Conservation (phyloP, 2,888 invertebrate species). For the Rotaria socialis region DNA sequence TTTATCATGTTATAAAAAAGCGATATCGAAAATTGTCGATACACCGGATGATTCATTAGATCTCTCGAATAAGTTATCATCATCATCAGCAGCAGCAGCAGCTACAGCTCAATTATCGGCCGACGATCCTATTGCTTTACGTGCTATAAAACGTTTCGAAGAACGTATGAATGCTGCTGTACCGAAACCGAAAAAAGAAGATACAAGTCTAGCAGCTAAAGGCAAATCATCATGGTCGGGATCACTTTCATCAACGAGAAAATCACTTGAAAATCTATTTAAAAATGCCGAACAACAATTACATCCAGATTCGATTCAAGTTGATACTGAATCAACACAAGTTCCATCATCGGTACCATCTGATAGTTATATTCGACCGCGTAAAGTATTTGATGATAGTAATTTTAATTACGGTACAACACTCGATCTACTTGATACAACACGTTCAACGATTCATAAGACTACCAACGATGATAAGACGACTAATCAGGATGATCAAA, state of each 20-base stretch:
- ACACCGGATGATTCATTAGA: too few species aligned
- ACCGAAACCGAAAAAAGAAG: neutral
- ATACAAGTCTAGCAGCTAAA: neutral
- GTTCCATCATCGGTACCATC: neutral
- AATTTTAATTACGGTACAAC: neutral
- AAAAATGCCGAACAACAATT: neutral
- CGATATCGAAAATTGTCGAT: neutral
- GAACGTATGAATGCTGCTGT: slow-evolving; percentile 1
- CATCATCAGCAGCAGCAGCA: neutral
- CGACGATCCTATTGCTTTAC: slow-evolving; percentile 19
- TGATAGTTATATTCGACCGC: slow-evolving; percentile 21
- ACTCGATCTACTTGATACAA: neutral
- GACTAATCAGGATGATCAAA: too few species aligned
- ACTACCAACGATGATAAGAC: neutral
- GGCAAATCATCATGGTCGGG: slow-evolving; percentile 12
- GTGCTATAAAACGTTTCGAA: slow-evolving; percentile 31
- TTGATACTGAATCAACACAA: neutral
- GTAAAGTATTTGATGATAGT: neutral
- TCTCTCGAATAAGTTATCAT: neutral
- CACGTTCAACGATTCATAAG: neutral
- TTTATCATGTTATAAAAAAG: slow-evolving; percentile 21
- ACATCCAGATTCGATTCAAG: neutral
- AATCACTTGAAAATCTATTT: slow-evolving; percentile 25
- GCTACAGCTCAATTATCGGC: neutral
- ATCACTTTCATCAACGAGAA: neutral